Percentiles rank a stretch among this genome's conserved stretches.
These are phyloP conservation scores for Chiridota heheva DNA, from an alignment of 35 echinoderm and acorn worm species.

Conservation along the genomic window DNA sequence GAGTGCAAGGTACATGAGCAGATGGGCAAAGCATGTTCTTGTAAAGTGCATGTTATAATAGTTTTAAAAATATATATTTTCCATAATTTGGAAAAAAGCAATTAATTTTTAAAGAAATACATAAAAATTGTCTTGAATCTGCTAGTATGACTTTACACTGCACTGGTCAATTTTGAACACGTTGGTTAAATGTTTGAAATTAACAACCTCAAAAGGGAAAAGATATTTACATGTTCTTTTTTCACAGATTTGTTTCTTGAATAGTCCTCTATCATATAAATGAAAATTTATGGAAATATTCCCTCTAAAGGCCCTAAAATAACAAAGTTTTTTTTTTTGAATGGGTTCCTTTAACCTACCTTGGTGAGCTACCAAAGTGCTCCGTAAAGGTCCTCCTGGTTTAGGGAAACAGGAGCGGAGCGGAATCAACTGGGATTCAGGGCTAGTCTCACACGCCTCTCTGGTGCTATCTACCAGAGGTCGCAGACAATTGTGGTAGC, in stretches of 20 bases:
- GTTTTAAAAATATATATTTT: no score
- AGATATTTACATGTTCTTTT: neutral
- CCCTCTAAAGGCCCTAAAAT: neutral
- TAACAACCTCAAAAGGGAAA: neutral
- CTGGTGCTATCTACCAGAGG: conserved; percentile 61
- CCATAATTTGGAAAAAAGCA: no score
- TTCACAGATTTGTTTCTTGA: neutral
- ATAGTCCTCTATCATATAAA: neutral
- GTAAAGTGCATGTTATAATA: no score
- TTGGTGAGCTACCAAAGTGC: conserved; percentile 72
- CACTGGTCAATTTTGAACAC: no score
- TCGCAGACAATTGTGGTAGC: conserved; percentile 46
- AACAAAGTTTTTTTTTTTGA: neutral
- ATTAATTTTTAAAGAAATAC: no score
- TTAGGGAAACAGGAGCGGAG: conserved; percentile 69
- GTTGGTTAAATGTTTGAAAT: no score
- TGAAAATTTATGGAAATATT: neutral
- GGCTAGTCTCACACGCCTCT: conserved; percentile 50
- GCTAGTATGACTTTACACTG: no score
- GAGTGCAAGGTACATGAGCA: no score
- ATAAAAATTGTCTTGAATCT: no score
- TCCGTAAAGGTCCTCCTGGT: conserved; percentile 81
- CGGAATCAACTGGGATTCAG: conserved; percentile 47
- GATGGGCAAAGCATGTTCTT: no score
- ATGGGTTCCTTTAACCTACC: conserved; percentile 32